Percentiles rank a stretch among this genome's conserved stretches.
These are phyloP conservation scores for Clanis bilineata DNA, from an alignment of 2,888 invertebrate species.

Conservation along the genomic window DNA sequence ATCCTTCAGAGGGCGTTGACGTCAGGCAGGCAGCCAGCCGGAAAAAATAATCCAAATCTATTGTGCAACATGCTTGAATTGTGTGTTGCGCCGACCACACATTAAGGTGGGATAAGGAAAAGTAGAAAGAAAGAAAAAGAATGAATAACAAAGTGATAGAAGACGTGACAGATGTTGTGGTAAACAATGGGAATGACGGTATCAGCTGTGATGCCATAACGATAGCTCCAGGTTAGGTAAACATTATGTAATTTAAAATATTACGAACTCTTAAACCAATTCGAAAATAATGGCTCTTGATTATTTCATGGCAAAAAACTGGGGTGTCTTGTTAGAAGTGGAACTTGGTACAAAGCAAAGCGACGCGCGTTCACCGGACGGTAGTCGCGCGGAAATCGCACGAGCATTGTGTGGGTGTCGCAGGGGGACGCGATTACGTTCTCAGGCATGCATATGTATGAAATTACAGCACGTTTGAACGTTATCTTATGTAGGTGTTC, in stretches of 20 bases:
- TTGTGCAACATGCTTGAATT: too few species aligned
- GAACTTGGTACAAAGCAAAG: neutral
- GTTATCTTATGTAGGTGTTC: slow-evolving; percentile 10
- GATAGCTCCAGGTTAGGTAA: too few species aligned
- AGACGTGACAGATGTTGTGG: too few species aligned
- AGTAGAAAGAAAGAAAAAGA: too few species aligned
- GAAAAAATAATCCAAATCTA: too few species aligned
- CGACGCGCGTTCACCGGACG: neutral
- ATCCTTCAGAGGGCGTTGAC: too few species aligned
- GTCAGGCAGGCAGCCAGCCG: too few species aligned
- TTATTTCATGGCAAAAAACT: slow-evolving; percentile 6
- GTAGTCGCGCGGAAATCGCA: neutral
- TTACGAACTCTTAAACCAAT: neutral
- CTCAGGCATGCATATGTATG: slow-evolving; percentile 18
- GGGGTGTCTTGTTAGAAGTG: neutral
- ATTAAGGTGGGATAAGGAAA: too few species aligned
- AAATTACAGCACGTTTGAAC: slow-evolving; percentile 8
- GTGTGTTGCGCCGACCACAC: too few species aligned
- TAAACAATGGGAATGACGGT: too few species aligned
- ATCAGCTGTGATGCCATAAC: too few species aligned
- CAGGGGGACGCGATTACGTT: neutral
- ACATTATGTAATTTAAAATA: neutral
- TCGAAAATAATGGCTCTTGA: slow-evolving; percentile 1
- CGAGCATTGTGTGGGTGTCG: neutral
- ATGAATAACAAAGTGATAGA: too few species aligned